These are phyloP conservation scores for Limnodromus scolopaceus DNA, from an alignment of 2,797 vertebrate genomes.

Conservation along the genomic window DNA sequence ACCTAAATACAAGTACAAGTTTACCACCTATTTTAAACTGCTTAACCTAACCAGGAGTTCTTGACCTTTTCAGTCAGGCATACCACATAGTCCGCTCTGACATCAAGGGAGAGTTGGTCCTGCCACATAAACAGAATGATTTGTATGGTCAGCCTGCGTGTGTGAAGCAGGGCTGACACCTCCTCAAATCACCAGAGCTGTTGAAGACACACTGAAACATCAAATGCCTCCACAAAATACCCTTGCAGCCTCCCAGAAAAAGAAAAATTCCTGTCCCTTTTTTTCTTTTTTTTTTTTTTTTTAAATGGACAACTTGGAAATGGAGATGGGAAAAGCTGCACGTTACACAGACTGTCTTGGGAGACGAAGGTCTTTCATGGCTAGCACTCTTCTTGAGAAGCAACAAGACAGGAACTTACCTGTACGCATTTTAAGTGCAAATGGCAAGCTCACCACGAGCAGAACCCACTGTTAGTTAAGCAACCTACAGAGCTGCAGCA, in stretches of 20 bases:
- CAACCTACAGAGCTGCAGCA: background rate
- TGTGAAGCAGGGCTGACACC: background rate
- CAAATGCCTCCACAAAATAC: background rate
- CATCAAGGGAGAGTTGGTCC: conserved; percentile 10
- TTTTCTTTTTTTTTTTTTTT: background rate
- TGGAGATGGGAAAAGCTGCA: background rate
- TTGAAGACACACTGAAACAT: background rate
- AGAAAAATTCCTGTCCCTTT: background rate
- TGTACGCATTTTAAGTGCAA: background rate
- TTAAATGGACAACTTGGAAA: background rate
- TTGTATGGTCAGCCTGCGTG: background rate
- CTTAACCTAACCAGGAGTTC: background rate
- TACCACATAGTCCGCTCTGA: background rate
- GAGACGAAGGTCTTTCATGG: background rate
- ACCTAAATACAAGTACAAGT: background rate
- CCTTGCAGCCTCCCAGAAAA: background rate
- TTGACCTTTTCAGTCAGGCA: conserved; percentile 26
- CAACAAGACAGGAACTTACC: background rate
- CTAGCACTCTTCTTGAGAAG: background rate
- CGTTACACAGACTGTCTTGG: background rate
- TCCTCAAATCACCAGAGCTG: background rate
- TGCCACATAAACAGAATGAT: background rate
- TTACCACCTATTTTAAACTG: background rate
- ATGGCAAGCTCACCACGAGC: background rate
- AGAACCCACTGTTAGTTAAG: background rate